phyloP scores from a whole-genome alignment of 2,113 vertebrate genomes.

The Phycodurus eques region DNA sequence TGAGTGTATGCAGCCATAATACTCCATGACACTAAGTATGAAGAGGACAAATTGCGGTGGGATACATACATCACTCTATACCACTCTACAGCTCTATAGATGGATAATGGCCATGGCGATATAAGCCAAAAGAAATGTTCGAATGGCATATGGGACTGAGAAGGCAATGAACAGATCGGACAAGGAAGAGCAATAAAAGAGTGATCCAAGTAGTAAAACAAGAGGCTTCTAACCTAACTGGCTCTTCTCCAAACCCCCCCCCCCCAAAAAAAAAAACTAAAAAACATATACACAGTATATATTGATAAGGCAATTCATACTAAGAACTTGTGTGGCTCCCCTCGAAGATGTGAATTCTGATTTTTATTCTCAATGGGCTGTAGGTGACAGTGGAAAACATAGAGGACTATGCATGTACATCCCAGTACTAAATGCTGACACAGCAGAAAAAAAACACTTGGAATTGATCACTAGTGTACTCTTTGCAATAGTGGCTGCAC shows the following conservation, averaged over 20 bases:
- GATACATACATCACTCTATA: background rate
- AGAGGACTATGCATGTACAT: constrained; percentile 63
- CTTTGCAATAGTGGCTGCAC: constrained; percentile 44
- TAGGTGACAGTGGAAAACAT: constrained; percentile 16
- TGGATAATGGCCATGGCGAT: constrained; percentile 26
- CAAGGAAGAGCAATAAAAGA: constrained; percentile 28
- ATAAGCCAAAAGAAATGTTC: constrained; percentile 39
- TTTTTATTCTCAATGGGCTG: constrained; percentile 20
- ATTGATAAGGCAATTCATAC: constrained; percentile 66
- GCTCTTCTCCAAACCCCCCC: constrained; percentile 52
- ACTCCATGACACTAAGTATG: background rate
- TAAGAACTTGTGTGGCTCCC: constrained; percentile 42
- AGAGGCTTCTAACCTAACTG: constrained; percentile 54
- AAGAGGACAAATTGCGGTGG: background rate
- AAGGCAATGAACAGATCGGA: constrained; percentile 45
- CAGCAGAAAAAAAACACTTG: constrained; percentile 56
- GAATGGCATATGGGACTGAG: constrained; percentile 50
- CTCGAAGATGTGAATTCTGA: constrained; percentile 51
- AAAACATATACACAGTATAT: constrained; percentile 21
- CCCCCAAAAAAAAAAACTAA: constrained; percentile 24
- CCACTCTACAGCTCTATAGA: constrained; percentile 3
- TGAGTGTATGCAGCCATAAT: background rate
- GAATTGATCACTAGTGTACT: constrained; percentile 59
- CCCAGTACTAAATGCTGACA: constrained; percentile 62
- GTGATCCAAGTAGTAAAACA: constrained; percentile 45